Base-by-base conservation (phyloP, 2,797 vertebrate genomes). In the Botia almorhae region DNA sequence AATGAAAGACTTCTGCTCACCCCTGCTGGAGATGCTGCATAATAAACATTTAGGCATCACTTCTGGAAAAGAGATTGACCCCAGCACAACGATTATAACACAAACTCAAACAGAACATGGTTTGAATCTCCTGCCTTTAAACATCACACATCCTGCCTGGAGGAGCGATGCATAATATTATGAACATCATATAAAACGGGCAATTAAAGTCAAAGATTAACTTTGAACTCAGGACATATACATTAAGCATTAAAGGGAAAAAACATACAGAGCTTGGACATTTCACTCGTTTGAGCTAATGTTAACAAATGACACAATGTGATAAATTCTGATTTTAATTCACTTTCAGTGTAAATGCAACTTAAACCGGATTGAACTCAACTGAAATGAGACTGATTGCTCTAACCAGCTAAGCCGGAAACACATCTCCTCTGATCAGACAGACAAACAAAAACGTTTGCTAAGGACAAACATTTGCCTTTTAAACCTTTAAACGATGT, bases 1-100 rank as follows among this genome's bases (percentile, higher is more conserved):
- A 63, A 75, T 75, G 43, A 76, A 69, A 69, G 64, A 65, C 48
- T 76, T 55, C 4, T 36, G 7, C 58, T 33, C 36, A 53, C 48
- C 12, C 29, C 74, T 76, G 63, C 63, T 56, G 50, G 10, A 33
- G 51, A 56, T 16, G 65, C 26, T 60, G 65, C 64, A 77, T n/a
- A 69, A 69, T 51, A 77, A 76, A 67, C 19, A 17, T 53, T 65
- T 36, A 65, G 23, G 2, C 74, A 65, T 36, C 58, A 33, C 29
- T 76, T 48, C 26, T 2, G 14, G 21, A 50, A 36, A 17, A 17
- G 0, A 1, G 1, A 76, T 56, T 67, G 8, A 55, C 21, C 11
- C 19, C 50, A 68, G 0, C 63, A 68, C 19, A 76, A 26, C 43
- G 29, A 46, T 68, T 43, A 8, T 21, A 61, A 60, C 14, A 48